Percentiles rank a stretch among this genome's conserved stretches.
Conservation (phyloP, 2,888 invertebrate genomes). For the Tanytarsus gracilentus region DNA sequence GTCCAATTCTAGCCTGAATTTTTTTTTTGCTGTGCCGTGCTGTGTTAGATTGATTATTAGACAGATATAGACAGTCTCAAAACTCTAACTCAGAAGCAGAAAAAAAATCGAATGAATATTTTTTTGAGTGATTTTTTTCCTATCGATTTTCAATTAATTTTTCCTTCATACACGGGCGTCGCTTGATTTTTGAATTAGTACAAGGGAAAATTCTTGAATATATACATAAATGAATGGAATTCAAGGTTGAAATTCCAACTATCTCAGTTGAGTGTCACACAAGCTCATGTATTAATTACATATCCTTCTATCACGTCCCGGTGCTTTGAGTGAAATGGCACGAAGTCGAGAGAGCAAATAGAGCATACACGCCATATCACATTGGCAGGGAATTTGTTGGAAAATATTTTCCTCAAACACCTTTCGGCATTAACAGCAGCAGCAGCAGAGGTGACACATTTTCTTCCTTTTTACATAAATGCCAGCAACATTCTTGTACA, state of each 20-base stretch:
- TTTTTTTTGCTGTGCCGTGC: neutral
- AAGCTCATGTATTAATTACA: conserved; percentile 19
- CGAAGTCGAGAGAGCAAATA: neutral
- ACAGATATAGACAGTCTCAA: conserved; percentile 12
- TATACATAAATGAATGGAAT: too few species aligned
- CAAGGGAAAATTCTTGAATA: neutral
- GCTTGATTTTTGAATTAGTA: neutral
- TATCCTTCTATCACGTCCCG: conserved; percentile 21
- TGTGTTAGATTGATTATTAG: conserved; percentile 5
- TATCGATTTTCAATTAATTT: conserved; percentile 1
- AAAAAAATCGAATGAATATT: neutral
- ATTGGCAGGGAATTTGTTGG: neutral
- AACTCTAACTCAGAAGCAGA: neutral
- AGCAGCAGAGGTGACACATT: conserved; percentile 25
- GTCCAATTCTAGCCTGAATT: conserved; percentile 10
- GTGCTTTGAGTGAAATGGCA: too few species aligned
- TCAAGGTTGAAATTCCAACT: too few species aligned
- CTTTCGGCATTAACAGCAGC: neutral
- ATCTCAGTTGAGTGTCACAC: too few species aligned
- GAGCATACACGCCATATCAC: neutral
- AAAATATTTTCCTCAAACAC: neutral
- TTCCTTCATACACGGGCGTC: neutral
- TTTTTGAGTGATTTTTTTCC: neutral
- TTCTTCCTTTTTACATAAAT: conserved; percentile 5
- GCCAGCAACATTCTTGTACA: neutral